A percentile compares a stretch with the other conserved stretches of the same genome.
phyloP scores from a whole-genome alignment of 2,888 invertebrate species.

The Spodoptera littoralis region DNA sequence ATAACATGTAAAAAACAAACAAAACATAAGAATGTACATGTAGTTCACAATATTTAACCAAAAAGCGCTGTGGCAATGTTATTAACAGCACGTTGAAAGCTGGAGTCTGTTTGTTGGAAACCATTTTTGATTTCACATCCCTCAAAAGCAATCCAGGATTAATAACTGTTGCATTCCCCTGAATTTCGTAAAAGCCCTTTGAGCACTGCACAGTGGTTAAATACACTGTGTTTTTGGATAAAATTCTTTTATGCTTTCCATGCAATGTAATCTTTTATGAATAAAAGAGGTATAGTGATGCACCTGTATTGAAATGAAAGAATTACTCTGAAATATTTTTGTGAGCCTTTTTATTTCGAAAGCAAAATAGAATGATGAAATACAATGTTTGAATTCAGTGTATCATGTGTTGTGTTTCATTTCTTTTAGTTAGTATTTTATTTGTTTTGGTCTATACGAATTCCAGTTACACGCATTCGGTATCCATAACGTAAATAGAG shows the following conservation, averaged over 20 bases:
- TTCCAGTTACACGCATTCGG: too few species aligned
- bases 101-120: conserved; percentile 33
- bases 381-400: conserved; percentile 3
- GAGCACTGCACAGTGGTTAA: conserved; percentile 29
- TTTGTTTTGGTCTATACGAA: too few species aligned
- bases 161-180: conserved; percentile 34
- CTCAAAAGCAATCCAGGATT: conserved; percentile 31
- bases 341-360: conserved; percentile 13
- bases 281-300: conserved; percentile 36
- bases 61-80: conserved; percentile 7
- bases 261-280: conserved; percentile 46
- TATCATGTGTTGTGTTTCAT: background rate
- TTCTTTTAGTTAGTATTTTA: conserved; percentile 1
- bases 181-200: conserved; percentile 46
- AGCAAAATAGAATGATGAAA: conserved; percentile 2
- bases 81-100: conserved; percentile 6
- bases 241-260: conserved; percentile 30
- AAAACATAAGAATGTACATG: background rate
- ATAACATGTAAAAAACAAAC: background rate
- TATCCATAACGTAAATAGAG: too few species aligned
- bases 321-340: conserved; percentile 24
- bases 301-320: conserved; percentile 31
- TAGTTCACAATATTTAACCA: conserved; percentile 4
- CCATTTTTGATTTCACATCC: conserved; percentile 39
- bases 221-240: conserved; percentile 34